Percentiles rank a stretch among this genome's conserved stretches.
Conservation (phyloP, 2,797 vertebrate genomes). For the Gadopsis marmoratus region DNA sequence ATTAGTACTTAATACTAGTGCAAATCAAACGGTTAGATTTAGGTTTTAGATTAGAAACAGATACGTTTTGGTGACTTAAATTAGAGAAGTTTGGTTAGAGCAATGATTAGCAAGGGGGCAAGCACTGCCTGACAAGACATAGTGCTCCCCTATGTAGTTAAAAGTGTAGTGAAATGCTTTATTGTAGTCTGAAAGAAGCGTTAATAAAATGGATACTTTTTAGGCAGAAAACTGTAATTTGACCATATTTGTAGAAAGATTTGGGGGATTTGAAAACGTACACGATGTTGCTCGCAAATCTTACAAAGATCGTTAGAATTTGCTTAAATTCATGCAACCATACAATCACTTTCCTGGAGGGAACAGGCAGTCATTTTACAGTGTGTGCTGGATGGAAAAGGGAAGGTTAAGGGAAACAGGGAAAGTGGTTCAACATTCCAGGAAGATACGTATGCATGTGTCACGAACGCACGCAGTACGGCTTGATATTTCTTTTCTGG, state of each 20-base stretch:
- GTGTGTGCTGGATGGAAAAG: not conserved
- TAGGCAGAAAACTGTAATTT: not conserved
- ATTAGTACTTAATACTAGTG: no score
- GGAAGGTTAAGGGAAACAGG: not conserved
- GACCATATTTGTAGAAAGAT: not conserved
- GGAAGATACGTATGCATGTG: slow-evolving; percentile 3
- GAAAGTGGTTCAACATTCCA: slow-evolving; percentile 19
- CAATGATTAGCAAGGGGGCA: not conserved
- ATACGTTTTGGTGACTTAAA: not conserved
- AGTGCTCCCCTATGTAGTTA: not conserved
- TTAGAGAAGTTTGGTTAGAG: not conserved
- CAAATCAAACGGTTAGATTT: not conserved
- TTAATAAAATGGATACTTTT: not conserved
- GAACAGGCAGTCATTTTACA: not conserved
- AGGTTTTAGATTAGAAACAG: not conserved
- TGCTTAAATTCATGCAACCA: not conserved
- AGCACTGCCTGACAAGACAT: not conserved
- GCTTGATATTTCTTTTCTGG: slow-evolving; percentile 20
- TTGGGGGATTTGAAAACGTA: not conserved
- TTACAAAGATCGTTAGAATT: not conserved
- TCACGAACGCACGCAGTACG: not conserved
- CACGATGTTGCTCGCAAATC: not conserved
- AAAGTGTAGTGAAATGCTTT: no score
- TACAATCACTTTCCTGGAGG: not conserved
- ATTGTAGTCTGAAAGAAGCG: not conserved